A percentile compares a stretch with the other conserved stretches of the same genome.
Conservation (phyloP, 1,140 invertebrate genomes). For the Eueides isabella region DNA sequence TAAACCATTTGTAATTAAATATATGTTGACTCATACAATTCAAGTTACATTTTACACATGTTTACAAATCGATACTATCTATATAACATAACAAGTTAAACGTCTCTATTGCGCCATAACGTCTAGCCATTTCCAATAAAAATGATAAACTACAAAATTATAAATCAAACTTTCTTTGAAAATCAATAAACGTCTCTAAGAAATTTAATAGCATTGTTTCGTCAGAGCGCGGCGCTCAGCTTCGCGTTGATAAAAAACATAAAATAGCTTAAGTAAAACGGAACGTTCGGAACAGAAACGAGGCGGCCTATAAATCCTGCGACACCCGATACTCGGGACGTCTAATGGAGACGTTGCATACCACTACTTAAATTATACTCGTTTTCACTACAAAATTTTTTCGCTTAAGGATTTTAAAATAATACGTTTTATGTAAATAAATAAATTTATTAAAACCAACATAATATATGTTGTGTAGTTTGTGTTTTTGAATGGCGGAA, state of each 20-base stretch:
- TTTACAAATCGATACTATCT: too few relatives aligned
- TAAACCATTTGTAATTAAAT: too few relatives aligned
- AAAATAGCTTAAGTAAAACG: slow-evolving; percentile 19
- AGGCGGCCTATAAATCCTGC: slow-evolving; percentile 19
- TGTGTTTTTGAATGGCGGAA: too few relatives aligned
- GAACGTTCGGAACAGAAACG: neutral
- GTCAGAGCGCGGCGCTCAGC: neutral
- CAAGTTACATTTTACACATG: too few relatives aligned
- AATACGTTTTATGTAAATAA: neutral
- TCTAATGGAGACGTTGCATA: slow-evolving; percentile 20
- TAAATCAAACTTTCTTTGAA: slow-evolving; percentile 13
- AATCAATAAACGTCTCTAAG: slow-evolving; percentile 1
- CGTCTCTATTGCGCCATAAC: neutral
- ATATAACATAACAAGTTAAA: neutral
- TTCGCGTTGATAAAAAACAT: neutral
- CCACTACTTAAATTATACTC: neutral
- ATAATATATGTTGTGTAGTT: too few relatives aligned
- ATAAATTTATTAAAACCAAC: neutral
- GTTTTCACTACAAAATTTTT: neutral
- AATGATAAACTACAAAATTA: slow-evolving; percentile 4
- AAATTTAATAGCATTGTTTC: slow-evolving; percentile 4
- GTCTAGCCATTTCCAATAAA: neutral
- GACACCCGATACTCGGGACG: slow-evolving; percentile 16
- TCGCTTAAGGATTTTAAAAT: neutral
- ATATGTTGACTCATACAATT: too few relatives aligned